Base-by-base conservation (phyloP, 2,113 vertebrate species). In the Apteryx owenii region DNA sequence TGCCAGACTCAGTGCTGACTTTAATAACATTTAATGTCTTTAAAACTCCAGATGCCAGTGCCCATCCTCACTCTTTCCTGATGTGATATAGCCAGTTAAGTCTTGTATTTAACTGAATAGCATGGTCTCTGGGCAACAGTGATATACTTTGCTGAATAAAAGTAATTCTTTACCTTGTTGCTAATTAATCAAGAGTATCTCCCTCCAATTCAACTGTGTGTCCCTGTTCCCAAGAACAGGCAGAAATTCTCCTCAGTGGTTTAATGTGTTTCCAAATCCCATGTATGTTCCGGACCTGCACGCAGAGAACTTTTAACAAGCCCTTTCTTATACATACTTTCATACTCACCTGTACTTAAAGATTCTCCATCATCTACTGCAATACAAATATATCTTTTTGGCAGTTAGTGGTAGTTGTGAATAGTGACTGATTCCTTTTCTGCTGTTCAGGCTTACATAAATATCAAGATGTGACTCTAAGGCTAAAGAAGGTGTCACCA, bases 401-500 rank as follows among this genome's bases (percentile, higher is more conserved):
- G 31, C 60, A 85, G 56, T 51, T 61, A 75, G 17, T 25, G 73
- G 25, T 60, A 23, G 17, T 13, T 61, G 48, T 33, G 80, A 66
- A 38, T 12, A 88, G 48, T 28, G 36, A 58, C 40, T 68, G 76
- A 84, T 60, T 36, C 66, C 33, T 86, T 61, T 76, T 92, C 78
- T 53, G 10, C 66, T 80, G 31, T 44, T 87, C 53, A 87, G 73
- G 28, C 33, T 89, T 65, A 58, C 7, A 48, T 6, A 85, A 90
- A 94, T 76, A 42, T 17, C 64, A 48, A 88, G 61, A 46, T 65
- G 17, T 75, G 87, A 89, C 58, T 53, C 64, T 29, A 68, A 51
- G 22, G 38, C 36, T 66, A 69, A 85, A 62, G 60, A 93, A 94
- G 71, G 42, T 90, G 83, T 79, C 60, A 82, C 70, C 71, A 76